Evolutionary conservation across 1,140 invertebrate genomes (phyloP).

Genomic region (Melitaea cinxia): DNA sequence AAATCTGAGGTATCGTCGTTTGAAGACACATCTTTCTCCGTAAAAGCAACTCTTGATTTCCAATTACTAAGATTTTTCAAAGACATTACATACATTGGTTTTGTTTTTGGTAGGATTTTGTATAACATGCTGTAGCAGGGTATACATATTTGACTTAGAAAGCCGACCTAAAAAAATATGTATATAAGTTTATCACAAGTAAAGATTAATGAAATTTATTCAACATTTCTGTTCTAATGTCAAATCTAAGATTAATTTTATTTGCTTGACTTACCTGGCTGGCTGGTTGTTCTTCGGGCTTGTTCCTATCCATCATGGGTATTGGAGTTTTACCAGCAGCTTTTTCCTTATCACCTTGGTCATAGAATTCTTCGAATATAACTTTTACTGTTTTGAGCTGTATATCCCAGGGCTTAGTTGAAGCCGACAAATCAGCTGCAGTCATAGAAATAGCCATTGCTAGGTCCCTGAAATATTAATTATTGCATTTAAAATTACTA

Average conservation of each 20-base stretch:
- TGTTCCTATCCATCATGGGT: constrained; percentile 92
- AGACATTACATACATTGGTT: constrained; percentile 87
- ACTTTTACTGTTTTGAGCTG: constrained; percentile 90
- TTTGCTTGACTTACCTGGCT: constrained; percentile 83
- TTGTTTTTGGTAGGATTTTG: constrained; percentile 86
- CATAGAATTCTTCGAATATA: constrained; percentile 94
- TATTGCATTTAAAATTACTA: too few species aligned
- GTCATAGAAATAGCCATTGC: constrained; percentile 91
- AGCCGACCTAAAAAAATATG: constrained; percentile 85
- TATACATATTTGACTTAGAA: constrained; percentile 90
- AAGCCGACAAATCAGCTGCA: constrained; percentile 91
- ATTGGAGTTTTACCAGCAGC: constrained; percentile 86
- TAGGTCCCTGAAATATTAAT: constrained; percentile 4
- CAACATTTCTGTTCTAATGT: background rate
- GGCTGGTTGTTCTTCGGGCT: constrained; percentile 87
- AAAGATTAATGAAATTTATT: too few species aligned
- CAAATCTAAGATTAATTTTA: background rate
- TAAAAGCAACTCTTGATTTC: constrained; percentile 75
- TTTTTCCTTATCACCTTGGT: constrained; percentile 89
- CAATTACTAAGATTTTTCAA: constrained; percentile 83
- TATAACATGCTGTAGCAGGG: constrained; percentile 89
- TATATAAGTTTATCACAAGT: background rate
- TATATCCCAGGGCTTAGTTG: constrained; percentile 92
- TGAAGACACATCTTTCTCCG: constrained; percentile 19
- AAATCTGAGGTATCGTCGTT: constrained; percentile 25